phyloP scores from a whole-genome alignment of 92 coral and sea anemone species.

The Montipora capitata region DNA sequence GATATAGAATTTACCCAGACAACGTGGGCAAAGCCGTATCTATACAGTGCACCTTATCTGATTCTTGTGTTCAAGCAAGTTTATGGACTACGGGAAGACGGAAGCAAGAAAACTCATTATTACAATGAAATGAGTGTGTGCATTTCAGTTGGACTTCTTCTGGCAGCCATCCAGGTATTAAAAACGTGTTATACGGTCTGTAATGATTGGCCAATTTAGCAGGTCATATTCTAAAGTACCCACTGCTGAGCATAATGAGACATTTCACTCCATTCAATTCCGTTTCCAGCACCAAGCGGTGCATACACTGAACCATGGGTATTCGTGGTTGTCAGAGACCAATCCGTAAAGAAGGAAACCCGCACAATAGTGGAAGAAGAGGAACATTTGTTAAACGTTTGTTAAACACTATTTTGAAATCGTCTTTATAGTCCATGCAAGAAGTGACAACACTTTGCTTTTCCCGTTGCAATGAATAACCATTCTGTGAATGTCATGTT shows the following conservation, averaged over 20 bases:
- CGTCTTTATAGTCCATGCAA: no score
- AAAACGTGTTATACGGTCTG: no score
- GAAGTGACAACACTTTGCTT: no score
- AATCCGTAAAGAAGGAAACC: slow-evolving; percentile 71
- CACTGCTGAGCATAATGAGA: no score
- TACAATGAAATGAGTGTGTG: slow-evolving; percentile 97
- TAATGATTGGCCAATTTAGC: no score
- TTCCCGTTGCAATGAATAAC: no score
- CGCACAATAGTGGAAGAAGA: slow-evolving; percentile 89
- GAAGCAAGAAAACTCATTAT: slow-evolving; percentile 90
- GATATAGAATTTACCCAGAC: slow-evolving; percentile 83
- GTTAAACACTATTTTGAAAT: no score
- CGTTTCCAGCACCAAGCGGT: slow-evolving; percentile 82
- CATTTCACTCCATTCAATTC: no score
- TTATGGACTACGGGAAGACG: slow-evolving; percentile 75
- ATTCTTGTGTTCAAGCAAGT: slow-evolving; percentile 91
- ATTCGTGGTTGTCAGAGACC: slow-evolving; percentile 78
- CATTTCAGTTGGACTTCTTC: slow-evolving; percentile 91
- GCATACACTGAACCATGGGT: slow-evolving; percentile 95
- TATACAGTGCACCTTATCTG: slow-evolving; percentile 91
- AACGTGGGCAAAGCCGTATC: slow-evolving; percentile 93
- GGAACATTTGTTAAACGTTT: slow-evolving; percentile 51
- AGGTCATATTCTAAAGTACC: no score
- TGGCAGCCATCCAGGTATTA: slow-evolving; percentile 91
- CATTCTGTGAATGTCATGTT: no score